Conservation (phyloP, 2,113 vertebrate genomes). For the Aspidoscelis tigris region DNA sequence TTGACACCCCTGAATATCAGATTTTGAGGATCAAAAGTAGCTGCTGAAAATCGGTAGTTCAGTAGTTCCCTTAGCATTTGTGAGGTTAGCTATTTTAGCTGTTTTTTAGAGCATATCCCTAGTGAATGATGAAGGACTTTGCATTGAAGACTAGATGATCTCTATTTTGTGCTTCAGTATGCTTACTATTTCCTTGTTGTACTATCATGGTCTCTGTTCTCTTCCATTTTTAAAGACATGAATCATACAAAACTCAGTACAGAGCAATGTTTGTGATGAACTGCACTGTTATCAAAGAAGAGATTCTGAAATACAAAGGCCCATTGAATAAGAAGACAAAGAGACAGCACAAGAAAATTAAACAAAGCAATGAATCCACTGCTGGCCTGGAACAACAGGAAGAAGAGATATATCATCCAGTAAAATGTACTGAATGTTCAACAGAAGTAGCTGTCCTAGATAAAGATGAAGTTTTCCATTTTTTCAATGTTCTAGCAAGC, state of each 20-base stretch:
- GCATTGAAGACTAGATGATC: background rate
- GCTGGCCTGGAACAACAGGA: conserved; percentile 55
- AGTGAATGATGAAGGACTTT: no score
- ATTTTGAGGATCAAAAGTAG: no score
- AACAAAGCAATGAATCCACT: conserved; percentile 37
- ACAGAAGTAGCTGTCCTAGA: conserved; percentile 95
- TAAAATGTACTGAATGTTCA: conserved; percentile 89
- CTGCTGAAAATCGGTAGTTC: no score
- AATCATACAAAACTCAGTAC: conserved; percentile 94
- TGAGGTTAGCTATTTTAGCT: no score
- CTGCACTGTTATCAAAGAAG: conserved; percentile 88
- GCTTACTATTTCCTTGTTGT: background rate
- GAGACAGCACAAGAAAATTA: conserved; percentile 76
- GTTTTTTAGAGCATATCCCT: no score
- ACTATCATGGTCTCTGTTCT: background rate
- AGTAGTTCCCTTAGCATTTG: no score
- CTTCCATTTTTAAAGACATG: conserved; percentile 80
- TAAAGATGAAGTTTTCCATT: conserved; percentile 95
- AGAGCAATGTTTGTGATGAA: conserved; percentile 99
- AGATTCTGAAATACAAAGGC: conserved; percentile 85
- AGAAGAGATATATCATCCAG: conserved; percentile 89
- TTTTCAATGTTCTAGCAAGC: conserved; percentile 95
- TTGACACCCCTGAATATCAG: no score
- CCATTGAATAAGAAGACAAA: conserved; percentile 73
- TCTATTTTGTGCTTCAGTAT: background rate